Conservation (phyloP, 2,888 invertebrate species). For the Protonemura montana region DNA sequence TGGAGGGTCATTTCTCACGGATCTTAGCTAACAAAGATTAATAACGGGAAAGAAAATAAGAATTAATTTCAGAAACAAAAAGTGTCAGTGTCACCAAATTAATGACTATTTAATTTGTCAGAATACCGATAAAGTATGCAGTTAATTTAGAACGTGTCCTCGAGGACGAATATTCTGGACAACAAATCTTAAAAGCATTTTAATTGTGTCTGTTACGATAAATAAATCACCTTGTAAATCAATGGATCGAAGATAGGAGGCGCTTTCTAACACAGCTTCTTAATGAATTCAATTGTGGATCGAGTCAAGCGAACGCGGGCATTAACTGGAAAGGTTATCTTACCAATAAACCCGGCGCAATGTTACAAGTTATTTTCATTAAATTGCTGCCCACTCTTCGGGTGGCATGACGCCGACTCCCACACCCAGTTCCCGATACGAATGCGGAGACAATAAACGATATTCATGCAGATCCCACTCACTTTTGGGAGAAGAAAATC, state of each 20-base stretch:
- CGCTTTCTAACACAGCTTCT: background rate
- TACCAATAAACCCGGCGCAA: background rate
- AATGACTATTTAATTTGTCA: background rate
- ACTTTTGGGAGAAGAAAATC: too few relatives aligned
- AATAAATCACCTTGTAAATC: conserved; percentile 27
- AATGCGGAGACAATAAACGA: background rate
- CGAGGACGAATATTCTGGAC: background rate
- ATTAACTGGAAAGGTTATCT: conserved; percentile 13
- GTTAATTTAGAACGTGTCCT: too few relatives aligned
- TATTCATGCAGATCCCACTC: too few relatives aligned
- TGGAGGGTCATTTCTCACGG: background rate
- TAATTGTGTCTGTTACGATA: conserved; percentile 20
- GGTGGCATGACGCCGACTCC: background rate
- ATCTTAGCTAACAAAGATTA: background rate
- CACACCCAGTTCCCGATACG: conserved; percentile 4
- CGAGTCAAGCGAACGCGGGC: background rate
- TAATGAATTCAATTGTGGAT: background rate
- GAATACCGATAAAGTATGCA: background rate
- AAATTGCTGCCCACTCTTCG: background rate
- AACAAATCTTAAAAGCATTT: conserved; percentile 18
- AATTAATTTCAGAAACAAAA: background rate
- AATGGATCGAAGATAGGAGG: background rate
- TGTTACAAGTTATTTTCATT: conserved; percentile 18
- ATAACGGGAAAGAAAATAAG: background rate
- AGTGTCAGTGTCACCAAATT: background rate